These are phyloP conservation scores for Pseudoatta argentina DNA, from an alignment of 1,140 invertebrate genomes.

Conservation along the genomic window DNA sequence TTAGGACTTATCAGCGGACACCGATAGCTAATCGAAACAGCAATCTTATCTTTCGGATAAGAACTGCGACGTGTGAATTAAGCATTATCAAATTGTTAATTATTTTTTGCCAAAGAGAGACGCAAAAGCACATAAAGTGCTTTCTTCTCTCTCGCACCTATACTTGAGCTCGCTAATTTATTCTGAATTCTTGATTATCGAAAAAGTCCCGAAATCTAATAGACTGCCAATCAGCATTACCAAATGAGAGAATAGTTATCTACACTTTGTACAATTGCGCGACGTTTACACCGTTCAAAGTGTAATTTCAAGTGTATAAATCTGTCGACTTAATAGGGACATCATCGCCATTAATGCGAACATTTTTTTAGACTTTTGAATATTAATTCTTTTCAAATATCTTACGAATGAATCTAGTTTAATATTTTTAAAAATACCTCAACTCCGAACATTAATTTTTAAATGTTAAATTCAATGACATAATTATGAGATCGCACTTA, in stretches of 20 bases:
- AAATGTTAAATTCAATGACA: neutral
- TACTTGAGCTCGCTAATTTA: neutral
- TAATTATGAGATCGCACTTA: neutral
- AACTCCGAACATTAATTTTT: conserved; percentile 1
- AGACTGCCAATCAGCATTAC: conserved; percentile 29
- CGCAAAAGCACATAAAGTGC: neutral
- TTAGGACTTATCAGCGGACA: conserved; percentile 69
- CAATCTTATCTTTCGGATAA: conserved; percentile 74
- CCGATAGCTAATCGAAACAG: conserved; percentile 62
- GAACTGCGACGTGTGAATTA: conserved; percentile 61
- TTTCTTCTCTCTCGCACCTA: neutral
- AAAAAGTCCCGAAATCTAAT: conserved; percentile 9
- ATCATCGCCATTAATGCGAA: neutral
- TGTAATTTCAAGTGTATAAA: neutral
- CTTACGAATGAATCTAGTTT: neutral
- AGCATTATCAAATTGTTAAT: conserved; percentile 72
- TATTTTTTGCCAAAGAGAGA: conserved; percentile 44
- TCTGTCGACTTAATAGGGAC: neutral
- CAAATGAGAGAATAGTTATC: neutral
- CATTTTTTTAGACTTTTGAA: neutral
- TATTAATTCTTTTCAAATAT: conserved; percentile 11
- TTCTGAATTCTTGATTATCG: conserved; percentile 20
- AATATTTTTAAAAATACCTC: neutral
- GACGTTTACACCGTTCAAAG: neutral
- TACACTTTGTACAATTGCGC: neutral